Evolutionary conservation across 2,797 vertebrate genomes (phyloP), one percentile per base, ranked within the genome.

Genomic region (Siniperca undulata): DNA sequence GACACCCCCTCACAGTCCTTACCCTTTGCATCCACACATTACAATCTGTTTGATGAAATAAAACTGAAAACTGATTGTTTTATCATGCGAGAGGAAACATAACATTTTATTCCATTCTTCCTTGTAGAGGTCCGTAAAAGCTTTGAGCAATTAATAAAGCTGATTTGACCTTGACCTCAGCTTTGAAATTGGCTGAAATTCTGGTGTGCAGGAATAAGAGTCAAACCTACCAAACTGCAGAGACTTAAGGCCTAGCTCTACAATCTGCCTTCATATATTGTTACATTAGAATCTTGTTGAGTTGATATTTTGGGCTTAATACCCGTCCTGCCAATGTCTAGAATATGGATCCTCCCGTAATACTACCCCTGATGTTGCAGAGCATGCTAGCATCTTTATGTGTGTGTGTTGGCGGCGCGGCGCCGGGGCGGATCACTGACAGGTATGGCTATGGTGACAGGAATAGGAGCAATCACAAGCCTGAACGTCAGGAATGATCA

Each of bases 381-480:
- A 56, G 48, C 16, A 30, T 71, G 56, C 10, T 46, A 22, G 60
- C 68, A 66, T 74, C 48, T 46, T 36, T 55, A 16, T 44, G 34
- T 24, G 9, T 68, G 53, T 44, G 17, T n/a, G n/a, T n/a, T n/a
- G n/a, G n/a, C n/a, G n/a, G n/a, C n/a, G n/a, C n/a, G n/a, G n/a
- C n/a, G n/a, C n/a, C n/a, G n/a, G n/a, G n/a, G n/a, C n/a, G n/a
- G n/a, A n/a, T n/a, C 62, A 53, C 58, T 66, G 27, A 27, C 27
- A 27, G 27, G 69, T 19, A 66, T 56, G 1, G 3, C 46, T n/a
- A n/a, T 36, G 34, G 65, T 82, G 82, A 79, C 77, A 86, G 66
- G 42, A 89, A 84, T 70, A 76, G 52, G 67, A 82, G 70, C 64
- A 78, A 88, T 82, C 78, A 84, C 20, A 24, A 76, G 58, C 64